Base-by-base conservation (phyloP, 2,797 vertebrate species). In the Chiroxiphia lanceolata region DNA sequence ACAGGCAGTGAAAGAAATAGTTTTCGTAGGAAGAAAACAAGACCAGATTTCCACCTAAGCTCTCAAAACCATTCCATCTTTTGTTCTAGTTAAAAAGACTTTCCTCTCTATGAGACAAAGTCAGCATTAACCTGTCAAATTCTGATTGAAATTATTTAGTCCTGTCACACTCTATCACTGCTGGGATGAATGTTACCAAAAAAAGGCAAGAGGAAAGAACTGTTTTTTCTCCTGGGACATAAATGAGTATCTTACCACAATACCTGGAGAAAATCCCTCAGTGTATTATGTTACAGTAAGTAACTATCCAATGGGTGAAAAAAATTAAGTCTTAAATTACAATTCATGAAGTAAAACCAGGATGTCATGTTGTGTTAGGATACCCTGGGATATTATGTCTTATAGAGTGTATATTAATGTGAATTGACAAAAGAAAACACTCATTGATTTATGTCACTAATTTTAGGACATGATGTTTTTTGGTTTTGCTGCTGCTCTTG, bases 371-470 rank as follows among this genome's bases (percentile, higher is more conserved):
- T 96, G 82, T 68, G 72, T 97, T 97, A 97, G 72, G 82, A 93
- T 94, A 90, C 40, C 75, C 83, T 71, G 27, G 78, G 93, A 97
- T 79, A 93, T 93, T 83, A 91, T 94, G 90, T 91, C 88, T 97
- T 95, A 91, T 64, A 96, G 63, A 86, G 67, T 87, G 89, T 95
- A 94, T 91, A 76, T 93, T 97, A 97, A 97, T 96, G 94, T 96
- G 97, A 97, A 96, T 93, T 96, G 97, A 98, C 96, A 97, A 74
- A 93, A 91, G 96, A 95, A 97, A 97, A 96, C 87, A 90, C 57
- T 84, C 95, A 97, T 96, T 92, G 97, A 98, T 98, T 97, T 96
- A 94, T 97, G 90, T 87, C 59, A 94, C 94, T 97, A 97, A 97
- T 97, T 97, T 97, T 96, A 97, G 83, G 96, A 97, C 4, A 64